phyloP scores from a whole-genome alignment of 2,888 invertebrate species.

The Drosophila hamatofila region DNA sequence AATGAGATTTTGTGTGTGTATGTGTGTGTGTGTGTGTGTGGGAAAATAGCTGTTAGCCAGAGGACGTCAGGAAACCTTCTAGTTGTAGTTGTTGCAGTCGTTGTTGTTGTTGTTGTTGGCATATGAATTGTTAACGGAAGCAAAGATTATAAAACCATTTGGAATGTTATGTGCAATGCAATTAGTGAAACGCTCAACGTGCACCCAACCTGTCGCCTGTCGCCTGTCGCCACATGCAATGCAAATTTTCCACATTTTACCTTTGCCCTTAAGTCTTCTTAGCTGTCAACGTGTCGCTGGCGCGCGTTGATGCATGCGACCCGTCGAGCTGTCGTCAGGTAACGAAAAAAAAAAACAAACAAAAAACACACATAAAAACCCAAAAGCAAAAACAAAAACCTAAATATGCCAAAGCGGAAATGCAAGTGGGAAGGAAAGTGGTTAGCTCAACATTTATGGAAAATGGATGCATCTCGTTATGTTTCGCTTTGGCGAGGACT shows the following conservation, averaged over 20 bases:
- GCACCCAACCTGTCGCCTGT: conserved; percentile 9
- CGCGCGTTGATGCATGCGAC: conserved; percentile 17
- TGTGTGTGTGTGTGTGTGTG: conserved; percentile 26
- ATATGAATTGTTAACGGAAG: conserved; percentile 67
- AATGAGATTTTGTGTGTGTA: conserved; percentile 57
- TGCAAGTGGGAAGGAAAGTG: conserved; percentile 1
- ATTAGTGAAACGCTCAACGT: conserved; percentile 53
- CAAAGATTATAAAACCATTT: conserved; percentile 76
- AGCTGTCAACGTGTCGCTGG: conserved; percentile 29
- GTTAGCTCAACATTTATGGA: not conserved
- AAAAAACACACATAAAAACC: not conserved
- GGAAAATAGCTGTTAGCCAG: conserved; percentile 36
- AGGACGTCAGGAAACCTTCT: conserved; percentile 23
- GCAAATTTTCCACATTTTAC: conserved; percentile 30
- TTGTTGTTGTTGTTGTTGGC: conserved; percentile 16
- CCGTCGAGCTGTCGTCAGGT: conserved; percentile 7
- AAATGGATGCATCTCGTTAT: not conserved
- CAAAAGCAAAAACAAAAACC: not conserved
- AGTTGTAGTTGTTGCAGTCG: not conserved
- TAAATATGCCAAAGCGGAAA: conserved; percentile 5
- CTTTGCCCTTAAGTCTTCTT: not conserved
- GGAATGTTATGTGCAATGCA: conserved; percentile 69
- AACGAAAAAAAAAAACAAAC: not conserved
- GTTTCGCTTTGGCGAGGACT: not conserved
- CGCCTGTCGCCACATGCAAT: conserved; percentile 27